Conservation (phyloP, 2,113 vertebrate species). For the Lophotis ruficrista region DNA sequence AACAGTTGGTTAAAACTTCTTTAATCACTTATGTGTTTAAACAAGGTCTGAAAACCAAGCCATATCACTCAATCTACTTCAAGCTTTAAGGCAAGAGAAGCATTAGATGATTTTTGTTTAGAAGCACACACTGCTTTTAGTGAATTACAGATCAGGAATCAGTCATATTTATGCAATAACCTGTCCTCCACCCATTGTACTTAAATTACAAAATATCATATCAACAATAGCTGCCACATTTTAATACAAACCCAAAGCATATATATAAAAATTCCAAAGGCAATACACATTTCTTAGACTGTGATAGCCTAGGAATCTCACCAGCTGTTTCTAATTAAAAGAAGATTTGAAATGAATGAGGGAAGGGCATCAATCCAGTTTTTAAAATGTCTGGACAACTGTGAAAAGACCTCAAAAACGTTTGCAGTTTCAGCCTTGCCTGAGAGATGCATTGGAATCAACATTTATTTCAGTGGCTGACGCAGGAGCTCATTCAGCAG, state of each 20-base stretch:
- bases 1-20: background rate
- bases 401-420: background rate
- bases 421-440: background rate
- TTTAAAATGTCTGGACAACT: background rate
- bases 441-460: background rate
- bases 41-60: background rate
- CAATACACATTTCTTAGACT: background rate
- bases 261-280: background rate
- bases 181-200: background rate
- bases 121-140: background rate
- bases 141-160: background rate
- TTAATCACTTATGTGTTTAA: background rate
- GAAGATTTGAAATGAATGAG: background rate
- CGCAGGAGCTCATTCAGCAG: background rate
- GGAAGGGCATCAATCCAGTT: background rate
- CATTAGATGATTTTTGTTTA: background rate
- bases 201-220: background rate
- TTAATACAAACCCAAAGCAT: background rate
- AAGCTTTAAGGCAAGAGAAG: background rate
- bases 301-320: background rate
- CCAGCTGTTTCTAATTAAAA: background rate
- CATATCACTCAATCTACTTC: background rate
- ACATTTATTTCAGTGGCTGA: background rate
- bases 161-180: background rate
- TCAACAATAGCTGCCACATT: background rate